A percentile compares a stretch with the other conserved stretches of the same genome.
Conservation (phyloP, 2,888 invertebrate species). For the Pyrgus malvae region DNA sequence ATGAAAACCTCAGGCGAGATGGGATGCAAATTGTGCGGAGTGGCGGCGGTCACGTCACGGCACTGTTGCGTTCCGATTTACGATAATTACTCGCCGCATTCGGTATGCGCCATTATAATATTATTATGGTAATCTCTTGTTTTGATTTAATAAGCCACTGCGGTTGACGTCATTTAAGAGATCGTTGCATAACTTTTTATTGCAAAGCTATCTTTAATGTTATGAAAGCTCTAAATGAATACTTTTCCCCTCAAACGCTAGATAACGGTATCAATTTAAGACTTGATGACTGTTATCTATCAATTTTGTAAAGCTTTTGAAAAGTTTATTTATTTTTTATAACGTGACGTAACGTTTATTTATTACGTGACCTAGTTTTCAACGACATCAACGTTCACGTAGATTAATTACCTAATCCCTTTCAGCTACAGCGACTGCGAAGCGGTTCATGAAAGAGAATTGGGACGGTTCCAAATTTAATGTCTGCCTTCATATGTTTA, state of each 20-base stretch:
- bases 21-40: slow-evolving; percentile 16
- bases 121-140: slow-evolving; percentile 43
- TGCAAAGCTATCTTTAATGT: slow-evolving; percentile 15
- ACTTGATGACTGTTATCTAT: background rate
- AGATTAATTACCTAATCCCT: slow-evolving; percentile 58
- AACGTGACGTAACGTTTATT: slow-evolving; percentile 50
- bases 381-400: slow-evolving; percentile 38
- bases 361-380: slow-evolving; percentile 58
- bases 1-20: too few relatives aligned
- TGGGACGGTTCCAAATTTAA: slow-evolving; percentile 54
- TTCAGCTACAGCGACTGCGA: slow-evolving; percentile 52
- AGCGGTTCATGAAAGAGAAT: slow-evolving; percentile 53
- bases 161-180: slow-evolving; percentile 38
- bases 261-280: slow-evolving; percentile 1
- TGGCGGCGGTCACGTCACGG: slow-evolving; percentile 22
- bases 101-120: slow-evolving; percentile 43
- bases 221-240: slow-evolving; percentile 9
- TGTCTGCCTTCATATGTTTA: slow-evolving; percentile 14
- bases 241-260: background rate
- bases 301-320: slow-evolving; percentile 14
- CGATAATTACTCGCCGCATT: slow-evolving; percentile 44
- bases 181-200: slow-evolving; percentile 30
- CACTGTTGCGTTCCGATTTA: slow-evolving; percentile 45
- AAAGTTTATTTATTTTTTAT: slow-evolving; percentile 48
- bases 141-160: slow-evolving; percentile 43